A percentile compares a stretch with the other conserved stretches of the same genome.
Conservation (phyloP, 2,113 vertebrate species). For the Glaucidium brasilianum region DNA sequence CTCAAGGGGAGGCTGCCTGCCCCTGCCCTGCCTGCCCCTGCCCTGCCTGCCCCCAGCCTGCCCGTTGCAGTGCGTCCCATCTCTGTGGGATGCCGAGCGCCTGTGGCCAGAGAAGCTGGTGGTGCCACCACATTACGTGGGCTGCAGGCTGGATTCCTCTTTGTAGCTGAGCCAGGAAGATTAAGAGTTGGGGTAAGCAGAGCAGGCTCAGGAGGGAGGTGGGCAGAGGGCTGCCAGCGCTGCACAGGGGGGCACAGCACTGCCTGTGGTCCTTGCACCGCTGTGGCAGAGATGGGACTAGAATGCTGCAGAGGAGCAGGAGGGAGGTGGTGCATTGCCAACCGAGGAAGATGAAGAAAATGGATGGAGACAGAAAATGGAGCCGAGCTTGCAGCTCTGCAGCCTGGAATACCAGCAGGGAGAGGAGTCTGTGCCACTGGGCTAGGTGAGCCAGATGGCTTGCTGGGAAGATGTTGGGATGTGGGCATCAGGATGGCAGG, state of each 20-base stretch:
- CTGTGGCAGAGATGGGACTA: neutral
- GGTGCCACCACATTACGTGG: neutral
- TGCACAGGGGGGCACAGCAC: fast-evolving
- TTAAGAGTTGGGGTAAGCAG: neutral
- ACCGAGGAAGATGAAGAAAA: neutral
- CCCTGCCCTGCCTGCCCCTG: neutral
- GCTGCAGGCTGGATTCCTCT: neutral
- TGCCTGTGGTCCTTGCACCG: neutral
- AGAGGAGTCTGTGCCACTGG: fast-evolving
- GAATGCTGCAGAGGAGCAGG: neutral
- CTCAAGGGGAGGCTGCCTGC: too few species aligned
- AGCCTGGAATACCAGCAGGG: neutral
- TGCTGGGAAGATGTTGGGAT: neutral
- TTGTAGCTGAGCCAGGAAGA: fast-evolving
- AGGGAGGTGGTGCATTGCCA: fast-evolving
- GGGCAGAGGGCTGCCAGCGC: neutral
- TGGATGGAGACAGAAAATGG: conserved; percentile 7
- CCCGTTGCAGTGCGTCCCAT: fast-evolving
- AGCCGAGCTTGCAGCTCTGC: neutral
- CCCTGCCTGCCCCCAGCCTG: neutral
- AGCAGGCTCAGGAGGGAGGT: neutral
- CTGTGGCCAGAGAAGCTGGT: fast-evolving
- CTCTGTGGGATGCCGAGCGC: fast-evolving
- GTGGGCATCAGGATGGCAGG: neutral
- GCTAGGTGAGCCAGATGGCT: neutral